phyloP scores from a whole-genome alignment of 2,797 vertebrate genomes.

The Gymnothorax javanicus region DNA sequence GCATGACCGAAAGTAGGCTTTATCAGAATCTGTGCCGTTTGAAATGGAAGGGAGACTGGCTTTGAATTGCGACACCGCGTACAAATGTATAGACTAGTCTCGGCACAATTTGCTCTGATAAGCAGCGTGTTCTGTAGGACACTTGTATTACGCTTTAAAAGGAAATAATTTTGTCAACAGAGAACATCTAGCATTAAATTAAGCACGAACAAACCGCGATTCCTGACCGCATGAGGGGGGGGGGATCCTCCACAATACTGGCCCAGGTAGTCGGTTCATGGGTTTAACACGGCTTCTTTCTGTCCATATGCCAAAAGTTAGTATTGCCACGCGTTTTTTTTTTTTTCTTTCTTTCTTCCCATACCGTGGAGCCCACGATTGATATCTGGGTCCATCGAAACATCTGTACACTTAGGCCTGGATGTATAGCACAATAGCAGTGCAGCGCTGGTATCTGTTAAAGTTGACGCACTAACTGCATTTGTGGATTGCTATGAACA shows the following conservation, averaged over 20 bases:
- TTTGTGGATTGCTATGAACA: neutral
- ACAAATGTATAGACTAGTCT: neutral
- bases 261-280: too few relatives aligned
- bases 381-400: constrained; percentile 1
- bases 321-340: neutral
- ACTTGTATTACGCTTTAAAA: neutral
- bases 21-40: neutral
- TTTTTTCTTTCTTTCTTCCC: neutral
- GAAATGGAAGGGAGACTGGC: neutral
- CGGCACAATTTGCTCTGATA: neutral
- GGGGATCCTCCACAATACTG: too few relatives aligned
- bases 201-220: neutral
- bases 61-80: neutral
- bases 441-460: neutral
- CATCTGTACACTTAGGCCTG: neutral
- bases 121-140: neutral
- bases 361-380: too few relatives aligned
- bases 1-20: neutral
- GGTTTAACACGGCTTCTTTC: neutral
- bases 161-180: neutral
- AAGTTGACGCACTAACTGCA: neutral
- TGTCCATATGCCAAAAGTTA: neutral
- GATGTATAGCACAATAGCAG: neutral
- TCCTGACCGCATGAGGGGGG: too few relatives aligned
- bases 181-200: neutral